Percentiles rank a stretch among this genome's conserved stretches.
These are phyloP conservation scores for Umimayanthus kanabou DNA, from an alignment of 92 coral and sea anemone genomes.

Conservation along the genomic window DNA sequence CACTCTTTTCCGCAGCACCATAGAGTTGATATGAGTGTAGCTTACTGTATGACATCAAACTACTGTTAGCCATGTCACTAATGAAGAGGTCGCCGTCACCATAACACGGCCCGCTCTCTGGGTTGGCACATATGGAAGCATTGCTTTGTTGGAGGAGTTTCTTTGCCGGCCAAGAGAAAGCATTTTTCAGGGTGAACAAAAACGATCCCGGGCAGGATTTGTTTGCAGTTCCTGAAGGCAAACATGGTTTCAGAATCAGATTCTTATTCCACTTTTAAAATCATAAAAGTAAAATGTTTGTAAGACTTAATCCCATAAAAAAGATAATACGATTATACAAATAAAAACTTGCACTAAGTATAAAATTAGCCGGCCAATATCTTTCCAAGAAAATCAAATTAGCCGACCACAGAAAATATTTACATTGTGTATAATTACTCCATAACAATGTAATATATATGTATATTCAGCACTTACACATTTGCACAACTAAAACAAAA, in stretches of 20 bases:
- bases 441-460: too few relatives aligned
- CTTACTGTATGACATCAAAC: constrained; percentile 17
- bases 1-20: background rate
- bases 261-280: too few relatives aligned
- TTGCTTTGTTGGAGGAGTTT: background rate
- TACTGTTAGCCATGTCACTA: constrained; percentile 19
- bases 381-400: too few relatives aligned
- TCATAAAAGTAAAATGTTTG: too few relatives aligned
- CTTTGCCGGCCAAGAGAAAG: constrained; percentile 23
- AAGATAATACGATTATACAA: too few relatives aligned
- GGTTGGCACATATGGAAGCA: constrained; percentile 11
- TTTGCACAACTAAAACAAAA: too few relatives aligned
- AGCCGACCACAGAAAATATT: too few relatives aligned
- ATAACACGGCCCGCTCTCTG: constrained; percentile 34
- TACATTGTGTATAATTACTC: too few relatives aligned
- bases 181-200: constrained; percentile 15
- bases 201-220: constrained; percentile 22
- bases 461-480: too few relatives aligned
- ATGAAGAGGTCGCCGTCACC: constrained; percentile 31
- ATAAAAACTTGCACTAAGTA: too few relatives aligned
- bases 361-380: too few relatives aligned
- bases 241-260: background rate
- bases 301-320: too few relatives aligned
- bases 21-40: constrained; percentile 22
- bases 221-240: constrained; percentile 16